phyloP scores from a whole-genome alignment of 2,888 invertebrate genomes.

The Panopea generosa region DNA sequence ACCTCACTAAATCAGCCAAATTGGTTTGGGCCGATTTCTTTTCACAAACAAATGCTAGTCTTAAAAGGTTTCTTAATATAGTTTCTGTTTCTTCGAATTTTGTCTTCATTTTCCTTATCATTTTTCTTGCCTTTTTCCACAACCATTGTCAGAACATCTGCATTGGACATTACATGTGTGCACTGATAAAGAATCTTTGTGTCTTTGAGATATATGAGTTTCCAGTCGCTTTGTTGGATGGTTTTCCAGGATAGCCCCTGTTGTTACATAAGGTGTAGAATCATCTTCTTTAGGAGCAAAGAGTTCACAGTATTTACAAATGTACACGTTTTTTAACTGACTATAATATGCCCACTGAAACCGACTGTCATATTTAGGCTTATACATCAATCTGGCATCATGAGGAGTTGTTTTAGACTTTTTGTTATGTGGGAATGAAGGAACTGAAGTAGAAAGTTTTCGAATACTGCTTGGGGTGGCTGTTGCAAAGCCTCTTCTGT shows the following conservation, averaged over 20 bases:
- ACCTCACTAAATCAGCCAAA: background rate
- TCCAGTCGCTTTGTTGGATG: background rate
- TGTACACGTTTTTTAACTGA: conserved; percentile 3
- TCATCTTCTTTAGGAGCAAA: conserved; percentile 1
- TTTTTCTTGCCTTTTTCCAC: background rate
- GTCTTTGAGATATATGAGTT: background rate
- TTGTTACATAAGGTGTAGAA: background rate
- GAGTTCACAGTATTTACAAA: conserved; percentile 27
- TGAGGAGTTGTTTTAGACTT: background rate
- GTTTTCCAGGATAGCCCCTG: background rate
- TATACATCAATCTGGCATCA: background rate
- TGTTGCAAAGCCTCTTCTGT: no score
- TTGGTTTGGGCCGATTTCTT: conserved; percentile 1
- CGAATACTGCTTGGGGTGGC: no score
- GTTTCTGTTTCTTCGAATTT: background rate
- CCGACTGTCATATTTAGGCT: background rate
- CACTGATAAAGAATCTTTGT: background rate
- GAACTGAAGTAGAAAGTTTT: no score
- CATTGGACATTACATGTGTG: background rate
- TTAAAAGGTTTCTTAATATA: conserved; percentile 1
- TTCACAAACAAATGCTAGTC: background rate
- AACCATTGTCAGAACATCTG: background rate
- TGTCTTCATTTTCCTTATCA: background rate
- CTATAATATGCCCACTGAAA: conserved; percentile 18
- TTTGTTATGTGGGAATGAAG: no score